phyloP scores from a whole-genome alignment of 1,140 invertebrate species.

The Caerostris extrusa region DNA sequence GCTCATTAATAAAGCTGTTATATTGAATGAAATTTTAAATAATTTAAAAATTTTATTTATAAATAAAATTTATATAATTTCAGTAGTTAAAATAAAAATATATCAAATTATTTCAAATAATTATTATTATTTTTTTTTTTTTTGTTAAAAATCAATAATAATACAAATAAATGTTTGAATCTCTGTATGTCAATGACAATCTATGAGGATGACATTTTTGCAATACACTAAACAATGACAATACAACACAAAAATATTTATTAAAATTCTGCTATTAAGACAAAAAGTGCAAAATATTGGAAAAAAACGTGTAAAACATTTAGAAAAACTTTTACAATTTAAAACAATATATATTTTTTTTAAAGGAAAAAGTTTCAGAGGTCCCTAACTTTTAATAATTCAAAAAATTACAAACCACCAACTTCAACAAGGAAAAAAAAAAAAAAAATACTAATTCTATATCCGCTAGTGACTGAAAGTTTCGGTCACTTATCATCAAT shows the following conservation, averaged over 20 bases:
- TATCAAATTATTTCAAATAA: too few relatives aligned
- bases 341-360: constrained; percentile 54
- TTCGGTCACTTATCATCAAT: not conserved
- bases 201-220: constrained; percentile 36
- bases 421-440: constrained; percentile 51
- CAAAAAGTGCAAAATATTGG: constrained; percentile 55
- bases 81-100: too few relatives aligned
- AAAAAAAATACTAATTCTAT: constrained; percentile 52
- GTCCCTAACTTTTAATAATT: constrained; percentile 46
- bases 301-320: constrained; percentile 62
- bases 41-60: too few relatives aligned
- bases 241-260: constrained; percentile 46
- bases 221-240: not conserved
- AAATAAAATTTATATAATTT: too few relatives aligned
- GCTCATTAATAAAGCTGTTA: not conserved
- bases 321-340: constrained; percentile 57
- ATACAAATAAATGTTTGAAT: not conserved
- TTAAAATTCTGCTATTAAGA: constrained; percentile 20
- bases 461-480: constrained; percentile 30
- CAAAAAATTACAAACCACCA: not conserved
- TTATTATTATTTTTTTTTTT: too few relatives aligned
- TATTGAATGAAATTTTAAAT: not conserved
- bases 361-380: constrained; percentile 37
- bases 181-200: not conserved
- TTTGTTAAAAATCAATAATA: not conserved